Conservation (phyloP, 2,888 invertebrate genomes). For the Calliphora vomitoria region DNA sequence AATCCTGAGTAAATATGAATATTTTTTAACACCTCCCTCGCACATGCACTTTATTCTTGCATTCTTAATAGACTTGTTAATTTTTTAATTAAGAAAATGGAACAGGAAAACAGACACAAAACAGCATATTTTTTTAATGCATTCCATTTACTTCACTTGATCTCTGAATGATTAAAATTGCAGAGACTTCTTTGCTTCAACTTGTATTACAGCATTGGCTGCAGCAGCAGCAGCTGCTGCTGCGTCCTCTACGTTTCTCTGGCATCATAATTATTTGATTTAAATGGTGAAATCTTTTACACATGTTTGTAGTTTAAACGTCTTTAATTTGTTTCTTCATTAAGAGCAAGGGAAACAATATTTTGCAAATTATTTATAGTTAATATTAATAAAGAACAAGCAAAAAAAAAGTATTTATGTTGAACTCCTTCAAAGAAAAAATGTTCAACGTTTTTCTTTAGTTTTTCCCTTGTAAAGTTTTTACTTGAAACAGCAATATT, state of each 20-base stretch:
- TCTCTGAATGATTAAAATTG: constrained; percentile 25
- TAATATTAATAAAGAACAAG: neutral
- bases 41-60: neutral
- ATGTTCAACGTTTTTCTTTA: too few species aligned
- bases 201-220: neutral
- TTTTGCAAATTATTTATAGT: neutral
- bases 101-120: neutral
- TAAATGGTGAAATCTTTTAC: constrained; percentile 20
- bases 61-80: constrained; percentile 46
- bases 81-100: constrained; percentile 45
- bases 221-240: neutral
- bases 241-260: neutral
- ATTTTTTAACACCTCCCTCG: neutral
- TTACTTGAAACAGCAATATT: too few species aligned
- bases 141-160: constrained; percentile 14
- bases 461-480: too few species aligned
- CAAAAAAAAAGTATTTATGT: neutral
- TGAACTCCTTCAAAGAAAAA: neutral
- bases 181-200: neutral
- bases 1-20: neutral
- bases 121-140: neutral
- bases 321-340: constrained; percentile 33
- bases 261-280: constrained; percentile 38
- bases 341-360: neutral
- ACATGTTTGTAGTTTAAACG: constrained; percentile 37